Conservation (phyloP, 2,888 invertebrate genomes). For the Eurytoma californica region DNA sequence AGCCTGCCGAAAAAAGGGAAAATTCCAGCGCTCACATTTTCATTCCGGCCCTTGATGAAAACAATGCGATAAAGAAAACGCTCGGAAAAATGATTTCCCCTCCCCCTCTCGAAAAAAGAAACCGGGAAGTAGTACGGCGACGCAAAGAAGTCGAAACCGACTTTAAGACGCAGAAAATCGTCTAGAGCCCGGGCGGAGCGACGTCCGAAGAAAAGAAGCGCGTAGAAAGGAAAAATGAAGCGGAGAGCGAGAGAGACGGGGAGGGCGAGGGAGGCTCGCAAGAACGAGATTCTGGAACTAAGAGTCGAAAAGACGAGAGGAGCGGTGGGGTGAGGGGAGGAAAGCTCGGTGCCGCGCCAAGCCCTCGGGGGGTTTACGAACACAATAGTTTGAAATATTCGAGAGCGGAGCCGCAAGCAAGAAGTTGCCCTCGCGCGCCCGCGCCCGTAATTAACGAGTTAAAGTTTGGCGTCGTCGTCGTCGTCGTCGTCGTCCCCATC, state of each 20-base stretch:
- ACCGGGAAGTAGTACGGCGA: constrained; percentile 34
- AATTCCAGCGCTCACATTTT: neutral
- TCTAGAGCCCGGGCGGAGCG: neutral
- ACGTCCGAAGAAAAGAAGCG: neutral
- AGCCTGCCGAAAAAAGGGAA: neutral
- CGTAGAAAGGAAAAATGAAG: constrained; percentile 25
- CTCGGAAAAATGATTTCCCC: constrained; percentile 25
- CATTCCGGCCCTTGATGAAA: too few relatives aligned
- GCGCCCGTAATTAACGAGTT: constrained; percentile 75
- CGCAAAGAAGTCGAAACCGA: neutral
- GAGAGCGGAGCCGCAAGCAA: constrained; percentile 60
- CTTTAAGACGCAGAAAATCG: too few relatives aligned
- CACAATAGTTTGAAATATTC: constrained; percentile 76
- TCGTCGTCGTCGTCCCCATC: constrained; percentile 48
- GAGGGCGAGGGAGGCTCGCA: too few relatives aligned
- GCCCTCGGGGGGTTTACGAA: constrained; percentile 70
- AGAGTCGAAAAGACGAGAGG: constrained; percentile 28
- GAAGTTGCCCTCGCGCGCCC: constrained; percentile 71
- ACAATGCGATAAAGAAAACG: neutral
- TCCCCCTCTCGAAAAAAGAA: constrained; percentile 57
- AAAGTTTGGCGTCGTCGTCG: constrained; percentile 73
- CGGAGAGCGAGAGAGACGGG: neutral
- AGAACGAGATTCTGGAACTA: constrained; percentile 1
- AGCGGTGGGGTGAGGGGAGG: constrained; percentile 25
- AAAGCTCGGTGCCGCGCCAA: constrained; percentile 62